Evolutionary conservation across 2,113 vertebrate genomes (phyloP).

Genomic region (Ondatra zibethicus): DNA sequence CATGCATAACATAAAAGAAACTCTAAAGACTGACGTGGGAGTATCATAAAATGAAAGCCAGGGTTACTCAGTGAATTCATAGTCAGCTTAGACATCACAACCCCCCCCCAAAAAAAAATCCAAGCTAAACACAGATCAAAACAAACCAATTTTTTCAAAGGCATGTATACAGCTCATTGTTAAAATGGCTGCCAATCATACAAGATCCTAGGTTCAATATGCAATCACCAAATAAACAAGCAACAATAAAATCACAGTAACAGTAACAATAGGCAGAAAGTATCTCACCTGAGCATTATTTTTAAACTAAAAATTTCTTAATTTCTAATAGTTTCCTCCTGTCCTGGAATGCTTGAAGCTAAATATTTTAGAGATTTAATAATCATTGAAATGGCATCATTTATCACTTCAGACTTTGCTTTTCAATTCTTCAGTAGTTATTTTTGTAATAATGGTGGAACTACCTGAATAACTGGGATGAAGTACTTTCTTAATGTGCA

Average conservation of each 20-base stretch:
- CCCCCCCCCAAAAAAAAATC: neutral
- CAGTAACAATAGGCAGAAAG: slow-evolving; percentile 87
- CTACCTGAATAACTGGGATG: slow-evolving; percentile 99
- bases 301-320: slow-evolving; percentile 99
- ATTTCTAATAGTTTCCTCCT: slow-evolving; percentile 99
- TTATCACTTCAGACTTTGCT: slow-evolving; percentile 99
- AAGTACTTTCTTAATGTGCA: slow-evolving; percentile 99
- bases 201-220: neutral
- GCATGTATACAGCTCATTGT: neutral
- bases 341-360: slow-evolving; percentile 98
- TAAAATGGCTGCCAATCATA: neutral
- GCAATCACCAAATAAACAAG: neutral
- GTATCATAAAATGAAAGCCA: neutral
- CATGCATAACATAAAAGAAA: neutral
- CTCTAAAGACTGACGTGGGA: neutral
- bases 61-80: neutral
- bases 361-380: slow-evolving; percentile 99
- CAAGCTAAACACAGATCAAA: neutral
- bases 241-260: neutral
- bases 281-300: slow-evolving; percentile 99
- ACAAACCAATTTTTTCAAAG: neutral
- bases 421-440: slow-evolving; percentile 99
- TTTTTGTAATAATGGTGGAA: slow-evolving; percentile 99
- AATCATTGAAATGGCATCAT: slow-evolving; percentile 99
- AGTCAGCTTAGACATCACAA: neutral